Evolutionary conservation across 2,113 vertebrate genomes (phyloP).

Genomic region (Alces alces): DNA sequence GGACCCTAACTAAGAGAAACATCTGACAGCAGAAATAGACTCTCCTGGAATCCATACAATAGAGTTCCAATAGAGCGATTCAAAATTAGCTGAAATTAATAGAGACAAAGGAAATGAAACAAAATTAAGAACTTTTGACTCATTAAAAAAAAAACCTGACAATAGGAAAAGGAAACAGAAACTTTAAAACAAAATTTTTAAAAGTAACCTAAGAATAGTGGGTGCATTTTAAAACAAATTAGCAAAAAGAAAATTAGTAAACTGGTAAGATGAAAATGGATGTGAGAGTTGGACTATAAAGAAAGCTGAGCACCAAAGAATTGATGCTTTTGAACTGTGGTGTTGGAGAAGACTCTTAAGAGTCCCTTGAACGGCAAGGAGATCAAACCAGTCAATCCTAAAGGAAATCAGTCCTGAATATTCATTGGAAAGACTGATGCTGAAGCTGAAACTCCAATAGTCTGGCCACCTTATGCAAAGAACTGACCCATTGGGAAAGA

Average conservation of each 20-base stretch:
- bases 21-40: neutral
- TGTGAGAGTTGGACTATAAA: neutral
- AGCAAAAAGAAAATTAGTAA: neutral
- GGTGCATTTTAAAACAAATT: neutral
- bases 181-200: neutral
- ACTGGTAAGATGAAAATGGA: neutral
- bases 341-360: neutral
- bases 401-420: neutral
- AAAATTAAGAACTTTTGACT: neutral
- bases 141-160: neutral
- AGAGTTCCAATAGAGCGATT: neutral
- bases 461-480: neutral
- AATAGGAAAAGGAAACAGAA: neutral
- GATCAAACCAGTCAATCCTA: neutral
- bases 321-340: neutral
- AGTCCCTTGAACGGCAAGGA: neutral
- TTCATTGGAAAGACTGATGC: neutral
- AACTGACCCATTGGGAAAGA: neutral
- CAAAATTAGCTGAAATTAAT: neutral
- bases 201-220: neutral
- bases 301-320: neutral
- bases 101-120: neutral
- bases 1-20: neutral
- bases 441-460: neutral
- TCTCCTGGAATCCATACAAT: neutral